Base-by-base conservation (phyloP, 2,113 vertebrate species). In the Sterrhoptilus dennistouni region DNA sequence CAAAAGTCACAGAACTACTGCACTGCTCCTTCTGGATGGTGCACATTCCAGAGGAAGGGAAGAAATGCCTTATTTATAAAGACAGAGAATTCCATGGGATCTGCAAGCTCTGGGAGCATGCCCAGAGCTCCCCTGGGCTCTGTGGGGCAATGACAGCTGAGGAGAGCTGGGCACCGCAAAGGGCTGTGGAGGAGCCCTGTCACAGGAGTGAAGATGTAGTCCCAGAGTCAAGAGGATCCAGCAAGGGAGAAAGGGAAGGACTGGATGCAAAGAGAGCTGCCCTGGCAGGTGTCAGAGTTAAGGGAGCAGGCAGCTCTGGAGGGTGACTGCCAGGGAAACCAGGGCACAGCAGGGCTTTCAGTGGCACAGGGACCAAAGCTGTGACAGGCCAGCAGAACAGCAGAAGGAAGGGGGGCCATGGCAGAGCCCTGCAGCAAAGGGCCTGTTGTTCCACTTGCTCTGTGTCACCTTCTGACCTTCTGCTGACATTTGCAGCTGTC, bases 381-480 rank as follows among this genome's bases (percentile, higher is more conserved):
- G 36, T 27, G 28, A 69, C 36, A 29, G 87, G 56, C 36, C 69
- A 95, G 70, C 69, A 44, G 57, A 54, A 52, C 9, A 20, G 61
- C 56, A 49, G 53, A 24, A 56, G 65, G 22, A 70, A 33, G 56
- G 38, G 23, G 78, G 60, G 44, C 33, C 47, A 16, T 16, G 83
- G 17, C 60, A 44, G 47, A 66, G 54, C 91, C 82, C 79, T 81
- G 89, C 38, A 59, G 72, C 89, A n/a, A 45, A 57, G 84, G 84
- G 53, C n/a, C 57, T 57, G 53, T 69, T 76, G 61, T 72, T 72
- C n/a, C 63, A 47, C 45, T 27, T 69, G 75, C 79, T 93, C 40
- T 4, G 9, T 50, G 84, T 15, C 53, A 94, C 81, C 70, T 91
- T 27, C 81, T 90, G 91, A 76, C 87, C 87, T 61, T 52, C 6